Percentiles rank a stretch among this genome's conserved stretches.
Conservation (phyloP, 2,888 invertebrate species). For the Ochropleura leucogaster region DNA sequence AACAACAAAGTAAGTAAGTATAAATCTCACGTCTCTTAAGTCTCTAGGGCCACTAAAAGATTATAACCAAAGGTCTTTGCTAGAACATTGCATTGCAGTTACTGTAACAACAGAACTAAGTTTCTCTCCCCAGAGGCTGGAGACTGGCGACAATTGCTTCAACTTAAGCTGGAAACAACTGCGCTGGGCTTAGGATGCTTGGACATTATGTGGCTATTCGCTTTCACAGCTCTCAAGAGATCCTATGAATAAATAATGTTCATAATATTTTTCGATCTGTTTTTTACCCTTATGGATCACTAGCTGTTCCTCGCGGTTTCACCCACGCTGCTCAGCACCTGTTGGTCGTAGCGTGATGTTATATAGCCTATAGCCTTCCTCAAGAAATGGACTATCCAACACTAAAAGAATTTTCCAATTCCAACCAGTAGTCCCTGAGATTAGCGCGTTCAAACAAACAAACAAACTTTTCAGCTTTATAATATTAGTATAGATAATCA, state of each 20-base stretch:
- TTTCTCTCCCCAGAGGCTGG: slow-evolving; percentile 20
- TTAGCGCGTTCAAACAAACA: no score
- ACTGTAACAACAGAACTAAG: slow-evolving; percentile 8
- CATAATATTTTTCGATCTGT: background rate
- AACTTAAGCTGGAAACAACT: slow-evolving; percentile 8
- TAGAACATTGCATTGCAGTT: slow-evolving; percentile 8
- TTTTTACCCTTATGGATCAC: background rate
- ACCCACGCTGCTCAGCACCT: no score
- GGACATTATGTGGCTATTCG: background rate
- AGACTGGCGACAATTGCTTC: slow-evolving; percentile 24
- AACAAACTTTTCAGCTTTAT: no score
- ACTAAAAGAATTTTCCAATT: no score
- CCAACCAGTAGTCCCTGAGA: no score
- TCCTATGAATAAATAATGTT: background rate
- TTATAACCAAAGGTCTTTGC: background rate
- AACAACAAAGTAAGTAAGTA: background rate
- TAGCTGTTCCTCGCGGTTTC: no score
- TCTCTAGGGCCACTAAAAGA: background rate
- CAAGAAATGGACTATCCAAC: no score
- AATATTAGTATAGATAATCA: no score
- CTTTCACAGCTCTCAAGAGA: background rate
- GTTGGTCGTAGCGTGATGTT: no score
- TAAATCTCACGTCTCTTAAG: background rate
- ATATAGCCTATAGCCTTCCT: no score
- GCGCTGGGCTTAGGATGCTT: background rate